phyloP scores from a whole-genome alignment of 2,888 invertebrate genomes.

The Acanthopleura granulata region DNA sequence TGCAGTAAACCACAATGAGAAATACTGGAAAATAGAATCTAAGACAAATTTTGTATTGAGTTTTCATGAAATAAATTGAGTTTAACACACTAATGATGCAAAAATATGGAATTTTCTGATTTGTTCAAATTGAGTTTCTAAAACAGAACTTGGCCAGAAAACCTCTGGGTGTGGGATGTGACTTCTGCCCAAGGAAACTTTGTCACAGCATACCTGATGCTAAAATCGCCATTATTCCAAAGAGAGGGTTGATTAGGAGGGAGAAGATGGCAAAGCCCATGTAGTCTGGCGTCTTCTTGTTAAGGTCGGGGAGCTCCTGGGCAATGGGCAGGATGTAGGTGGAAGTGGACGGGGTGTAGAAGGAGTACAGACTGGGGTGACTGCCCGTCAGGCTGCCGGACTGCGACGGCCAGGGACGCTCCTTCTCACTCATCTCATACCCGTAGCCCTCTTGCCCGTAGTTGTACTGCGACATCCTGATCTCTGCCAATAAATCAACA shows the following conservation, averaged over 20 bases:
- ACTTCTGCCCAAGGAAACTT: background rate
- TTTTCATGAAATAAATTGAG: too few relatives aligned
- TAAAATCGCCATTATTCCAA: conserved; percentile 58
- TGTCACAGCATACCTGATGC: conserved; percentile 43
- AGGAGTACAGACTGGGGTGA: conserved; percentile 54
- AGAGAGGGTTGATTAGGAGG: conserved; percentile 55
- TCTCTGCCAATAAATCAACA: background rate
- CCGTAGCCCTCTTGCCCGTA: background rate
- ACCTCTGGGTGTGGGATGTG: background rate
- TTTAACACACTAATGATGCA: too few relatives aligned
- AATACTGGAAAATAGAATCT: too few relatives aligned
- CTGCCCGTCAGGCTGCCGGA: conserved; percentile 42
- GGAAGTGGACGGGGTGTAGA: conserved; percentile 49
- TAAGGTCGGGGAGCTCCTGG: conserved; percentile 50
- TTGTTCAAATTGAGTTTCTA: too few relatives aligned
- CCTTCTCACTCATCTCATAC: conserved; percentile 21
- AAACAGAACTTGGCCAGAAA: too few relatives aligned
- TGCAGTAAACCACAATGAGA: too few relatives aligned
- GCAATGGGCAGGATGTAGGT: conserved; percentile 58
- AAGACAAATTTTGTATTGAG: too few relatives aligned
- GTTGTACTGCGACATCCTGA: conserved; percentile 7
- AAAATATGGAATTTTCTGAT: too few relatives aligned
- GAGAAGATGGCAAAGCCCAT: conserved; percentile 58
- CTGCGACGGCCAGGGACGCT: conserved; percentile 14
- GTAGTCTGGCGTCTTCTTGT: conserved; percentile 50